Conservation (phyloP, 2,113 vertebrate genomes). For the Embiotoca jacksoni region DNA sequence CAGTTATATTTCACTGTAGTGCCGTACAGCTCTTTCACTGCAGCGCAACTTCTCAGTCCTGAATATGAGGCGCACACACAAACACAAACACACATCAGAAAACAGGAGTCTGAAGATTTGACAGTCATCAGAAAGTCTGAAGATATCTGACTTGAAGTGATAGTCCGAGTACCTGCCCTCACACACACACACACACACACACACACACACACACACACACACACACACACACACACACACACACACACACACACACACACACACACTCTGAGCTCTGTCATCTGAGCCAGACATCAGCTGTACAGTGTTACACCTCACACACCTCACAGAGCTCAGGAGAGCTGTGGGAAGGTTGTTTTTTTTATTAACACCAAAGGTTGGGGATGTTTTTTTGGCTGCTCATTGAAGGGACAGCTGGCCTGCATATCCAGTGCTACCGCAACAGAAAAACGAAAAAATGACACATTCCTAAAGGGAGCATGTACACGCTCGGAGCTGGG, state of each 20-base stretch:
- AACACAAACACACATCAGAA: no score
- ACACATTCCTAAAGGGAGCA: constrained; percentile 39
- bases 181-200: no score
- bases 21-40: no score
- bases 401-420: constrained; percentile 53
- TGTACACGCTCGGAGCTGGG: background rate
- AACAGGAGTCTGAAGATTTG: no score
- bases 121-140: no score
- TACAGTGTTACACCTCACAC: constrained; percentile 68
- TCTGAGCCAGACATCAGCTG: constrained; percentile 69
- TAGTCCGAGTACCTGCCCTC: no score
- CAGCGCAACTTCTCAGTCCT: no score
- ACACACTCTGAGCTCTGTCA: constrained; percentile 16
- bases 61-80: no score
- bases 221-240: constrained; percentile 4
- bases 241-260: constrained; percentile 3
- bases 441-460: constrained; percentile 32
- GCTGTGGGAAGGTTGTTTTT: constrained; percentile 38
- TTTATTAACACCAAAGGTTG: constrained; percentile 62
- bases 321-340: constrained; percentile 57
- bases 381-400: constrained; percentile 62
- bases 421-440: constrained; percentile 7
- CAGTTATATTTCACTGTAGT: no score
- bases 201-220: background rate
- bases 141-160: no score